Evolutionary conservation across 2,113 vertebrate genomes (phyloP).

Genomic region (Cyprinodon variegatus): DNA sequence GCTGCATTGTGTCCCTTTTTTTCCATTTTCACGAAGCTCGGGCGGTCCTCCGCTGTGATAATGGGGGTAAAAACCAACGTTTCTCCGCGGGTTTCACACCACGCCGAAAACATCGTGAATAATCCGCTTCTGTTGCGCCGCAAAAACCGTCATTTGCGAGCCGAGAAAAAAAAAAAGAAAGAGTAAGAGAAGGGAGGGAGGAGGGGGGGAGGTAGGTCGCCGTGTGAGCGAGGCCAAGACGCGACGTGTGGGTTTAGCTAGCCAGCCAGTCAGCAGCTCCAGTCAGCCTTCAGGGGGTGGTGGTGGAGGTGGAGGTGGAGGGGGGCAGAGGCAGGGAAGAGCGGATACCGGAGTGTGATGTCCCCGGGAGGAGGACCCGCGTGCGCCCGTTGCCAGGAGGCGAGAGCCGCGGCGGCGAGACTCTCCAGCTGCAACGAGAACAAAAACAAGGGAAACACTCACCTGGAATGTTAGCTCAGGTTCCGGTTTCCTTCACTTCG

Average conservation of each 20-base stretch:
- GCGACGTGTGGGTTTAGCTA: constrained; percentile 64
- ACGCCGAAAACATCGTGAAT: constrained; percentile 72
- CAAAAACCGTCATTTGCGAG: constrained; percentile 46
- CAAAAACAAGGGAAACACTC: constrained; percentile 52
- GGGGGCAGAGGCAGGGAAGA: constrained; percentile 73
- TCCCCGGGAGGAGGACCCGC: constrained; percentile 81
- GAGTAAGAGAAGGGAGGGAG: neutral
- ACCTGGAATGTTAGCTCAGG: constrained; percentile 64
- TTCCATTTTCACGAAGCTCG: constrained; percentile 75
- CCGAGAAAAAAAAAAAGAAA: constrained; percentile 24
- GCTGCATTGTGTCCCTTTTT: constrained; percentile 76
- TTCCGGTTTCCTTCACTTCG: constrained; percentile 31
- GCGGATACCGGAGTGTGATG: constrained; percentile 79
- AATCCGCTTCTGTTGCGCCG: constrained; percentile 68
- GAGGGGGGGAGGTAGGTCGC: constrained; percentile 26
- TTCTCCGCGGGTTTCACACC: constrained; percentile 75
- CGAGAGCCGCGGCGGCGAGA: constrained; percentile 67
- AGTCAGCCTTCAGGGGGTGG: constrained; percentile 69
- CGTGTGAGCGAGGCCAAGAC: constrained; percentile 69
- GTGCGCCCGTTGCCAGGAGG: constrained; percentile 81
- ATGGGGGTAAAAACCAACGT: constrained; percentile 71
- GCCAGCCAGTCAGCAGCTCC: constrained; percentile 44
- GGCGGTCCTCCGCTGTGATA: constrained; percentile 75
- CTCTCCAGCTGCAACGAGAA: constrained; percentile 55
- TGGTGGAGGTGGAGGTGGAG: too few species aligned